Percentiles rank a stretch among this genome's conserved stretches.
These are phyloP conservation scores for Phrynocephalus forsythii DNA, from an alignment of 2,797 vertebrate species.

Conservation along the genomic window DNA sequence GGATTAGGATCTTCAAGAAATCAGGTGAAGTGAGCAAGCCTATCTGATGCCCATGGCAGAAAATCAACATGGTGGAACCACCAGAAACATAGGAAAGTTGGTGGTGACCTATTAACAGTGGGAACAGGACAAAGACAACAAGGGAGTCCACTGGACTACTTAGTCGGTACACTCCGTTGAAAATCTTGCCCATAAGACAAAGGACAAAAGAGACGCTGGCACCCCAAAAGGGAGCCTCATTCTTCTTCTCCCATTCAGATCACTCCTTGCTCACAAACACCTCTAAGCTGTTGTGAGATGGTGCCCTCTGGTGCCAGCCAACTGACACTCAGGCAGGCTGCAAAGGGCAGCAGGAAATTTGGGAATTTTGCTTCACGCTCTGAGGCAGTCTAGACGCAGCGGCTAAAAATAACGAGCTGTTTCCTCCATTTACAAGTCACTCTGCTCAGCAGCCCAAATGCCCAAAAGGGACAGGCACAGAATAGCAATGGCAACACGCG, in stretches of 20 bases:
- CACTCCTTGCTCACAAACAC: not conserved
- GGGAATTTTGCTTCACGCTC: not conserved
- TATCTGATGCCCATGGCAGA: not conserved
- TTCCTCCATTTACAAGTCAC: constrained; percentile 8
- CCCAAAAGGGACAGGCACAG: constrained; percentile 16
- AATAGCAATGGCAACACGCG: not conserved
- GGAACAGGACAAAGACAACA: not conserved
- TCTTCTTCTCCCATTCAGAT: not conserved
- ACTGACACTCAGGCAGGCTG: not conserved
- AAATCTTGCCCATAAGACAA: not conserved
- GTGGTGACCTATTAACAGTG: not conserved
- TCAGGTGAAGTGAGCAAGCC: not conserved
- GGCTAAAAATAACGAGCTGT: constrained; percentile 13
- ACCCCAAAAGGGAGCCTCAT: not conserved
- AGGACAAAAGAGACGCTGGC: not conserved
- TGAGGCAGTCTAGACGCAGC: constrained; percentile 11
- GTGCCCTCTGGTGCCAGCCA: constrained; percentile 12
- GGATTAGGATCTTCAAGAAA: too few species aligned
- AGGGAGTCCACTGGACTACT: not conserved
- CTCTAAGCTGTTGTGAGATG: not conserved
- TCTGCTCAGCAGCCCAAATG: constrained; percentile 5
- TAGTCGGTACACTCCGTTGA: not conserved
- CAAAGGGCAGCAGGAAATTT: not conserved
- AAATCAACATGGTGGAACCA: not conserved
- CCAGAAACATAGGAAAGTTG: not conserved